Evolutionary conservation across 2,113 vertebrate genomes (phyloP).

Genomic region (Notarius lentiginosus): DNA sequence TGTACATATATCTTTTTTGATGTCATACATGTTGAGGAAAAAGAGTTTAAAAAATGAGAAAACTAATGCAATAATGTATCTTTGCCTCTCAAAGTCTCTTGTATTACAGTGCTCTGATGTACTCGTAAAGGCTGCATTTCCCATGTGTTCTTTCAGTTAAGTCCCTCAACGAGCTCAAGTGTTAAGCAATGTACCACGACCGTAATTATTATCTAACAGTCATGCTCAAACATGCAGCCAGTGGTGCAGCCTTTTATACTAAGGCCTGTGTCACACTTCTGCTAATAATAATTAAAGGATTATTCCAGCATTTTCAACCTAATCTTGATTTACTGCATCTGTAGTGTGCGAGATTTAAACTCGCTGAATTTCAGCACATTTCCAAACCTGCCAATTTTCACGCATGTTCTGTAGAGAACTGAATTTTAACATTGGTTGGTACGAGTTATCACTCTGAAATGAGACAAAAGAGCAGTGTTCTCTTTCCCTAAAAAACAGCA

Average conservation of each 20-base stretch:
- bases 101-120: background rate
- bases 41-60: background rate
- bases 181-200: background rate
- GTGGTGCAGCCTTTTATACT: background rate
- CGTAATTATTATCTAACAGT: background rate
- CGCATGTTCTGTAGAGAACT: background rate
- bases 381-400: background rate
- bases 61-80: background rate
- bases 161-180: background rate
- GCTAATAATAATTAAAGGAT: background rate
- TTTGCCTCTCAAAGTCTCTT: background rate
- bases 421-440: background rate
- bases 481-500: background rate
- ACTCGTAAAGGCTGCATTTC: slow-evolving; percentile 1
- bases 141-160: background rate
- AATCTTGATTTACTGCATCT: background rate
- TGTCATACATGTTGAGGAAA: background rate
- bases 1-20: background rate
- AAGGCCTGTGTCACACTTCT: background rate
- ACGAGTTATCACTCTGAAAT: background rate
- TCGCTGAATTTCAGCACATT: background rate
- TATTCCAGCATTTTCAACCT: background rate
- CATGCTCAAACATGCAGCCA: slow-evolving; percentile 16
- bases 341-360: too few relatives aligned
- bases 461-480: background rate